A percentile compares a stretch with the other conserved stretches of the same genome.
Conservation (phyloP, 2,888 invertebrate genomes). For the Odontocerum albicorne region DNA sequence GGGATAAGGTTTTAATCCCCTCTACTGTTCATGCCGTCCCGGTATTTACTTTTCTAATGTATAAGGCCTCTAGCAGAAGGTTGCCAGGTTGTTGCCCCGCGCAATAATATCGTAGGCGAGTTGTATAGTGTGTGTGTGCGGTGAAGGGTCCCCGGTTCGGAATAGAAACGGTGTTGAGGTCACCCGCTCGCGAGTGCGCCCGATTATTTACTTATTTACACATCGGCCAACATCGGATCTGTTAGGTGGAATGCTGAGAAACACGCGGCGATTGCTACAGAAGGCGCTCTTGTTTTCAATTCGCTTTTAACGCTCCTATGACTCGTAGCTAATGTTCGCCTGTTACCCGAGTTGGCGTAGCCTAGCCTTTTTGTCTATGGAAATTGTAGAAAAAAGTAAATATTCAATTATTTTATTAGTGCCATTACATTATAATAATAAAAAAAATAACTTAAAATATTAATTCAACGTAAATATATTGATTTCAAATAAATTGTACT, state of each 20-base stretch:
- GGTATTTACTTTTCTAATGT: conserved; percentile 18
- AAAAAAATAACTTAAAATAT: no score
- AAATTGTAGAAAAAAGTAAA: no score
- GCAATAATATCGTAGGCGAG: conserved; percentile 6
- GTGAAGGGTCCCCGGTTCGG: conserved; percentile 33
- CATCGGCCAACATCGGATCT: conserved; percentile 5
- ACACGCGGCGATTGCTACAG: neutral
- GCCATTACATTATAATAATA: no score
- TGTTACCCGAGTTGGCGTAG: no score
- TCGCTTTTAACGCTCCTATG: no score
- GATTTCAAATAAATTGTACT: no score
- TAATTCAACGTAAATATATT: no score
- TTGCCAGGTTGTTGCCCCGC: conserved; percentile 20
- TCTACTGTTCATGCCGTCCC: conserved; percentile 5
- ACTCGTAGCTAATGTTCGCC: no score
- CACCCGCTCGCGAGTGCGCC: conserved; percentile 32
- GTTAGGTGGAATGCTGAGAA: neutral
- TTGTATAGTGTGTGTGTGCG: conserved; percentile 15
- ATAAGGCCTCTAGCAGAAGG: conserved; percentile 22
- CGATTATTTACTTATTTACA: no score
- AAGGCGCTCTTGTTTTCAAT: conserved; percentile 17
- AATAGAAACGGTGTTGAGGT: conserved; percentile 37
- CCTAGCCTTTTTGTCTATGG: no score
- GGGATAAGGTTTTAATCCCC: neutral
- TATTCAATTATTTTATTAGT: no score